Percentiles rank a stretch among this genome's conserved stretches.
These are phyloP conservation scores for Sterrhoptilus dennistouni DNA, from an alignment of 2,113 vertebrate species.

Conservation along the genomic window DNA sequence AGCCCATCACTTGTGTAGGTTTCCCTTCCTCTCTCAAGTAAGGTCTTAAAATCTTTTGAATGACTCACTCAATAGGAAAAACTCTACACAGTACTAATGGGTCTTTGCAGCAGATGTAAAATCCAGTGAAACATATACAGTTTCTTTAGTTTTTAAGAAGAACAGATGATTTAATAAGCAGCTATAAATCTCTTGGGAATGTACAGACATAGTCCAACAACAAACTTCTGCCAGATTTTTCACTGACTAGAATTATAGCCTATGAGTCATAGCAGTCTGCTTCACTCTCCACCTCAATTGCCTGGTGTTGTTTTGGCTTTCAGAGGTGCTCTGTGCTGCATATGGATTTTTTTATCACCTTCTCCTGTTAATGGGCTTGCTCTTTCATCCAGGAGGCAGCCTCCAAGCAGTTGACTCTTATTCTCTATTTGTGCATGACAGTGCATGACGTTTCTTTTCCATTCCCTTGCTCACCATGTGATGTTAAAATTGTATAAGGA, in stretches of 20 bases:
- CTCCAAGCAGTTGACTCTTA: neutral
- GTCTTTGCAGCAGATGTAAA: slow-evolving; percentile 22
- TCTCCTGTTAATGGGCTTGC: neutral
- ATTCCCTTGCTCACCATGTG: neutral
- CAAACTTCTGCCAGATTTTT: slow-evolving; percentile 39
- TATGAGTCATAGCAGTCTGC: slow-evolving; percentile 17
- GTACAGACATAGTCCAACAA: slow-evolving; percentile 33
- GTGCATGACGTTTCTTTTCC: neutral
- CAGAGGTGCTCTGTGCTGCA: neutral
- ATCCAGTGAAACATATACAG: slow-evolving; percentile 12
- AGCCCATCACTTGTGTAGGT: neutral
- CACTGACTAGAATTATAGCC: slow-evolving; percentile 14
- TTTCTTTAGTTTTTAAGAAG: slow-evolving; percentile 48
- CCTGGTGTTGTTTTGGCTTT: slow-evolving; percentile 34
- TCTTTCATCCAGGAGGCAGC: neutral
- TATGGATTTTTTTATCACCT: neutral
- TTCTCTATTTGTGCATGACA: neutral
- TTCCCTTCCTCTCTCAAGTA: neutral
- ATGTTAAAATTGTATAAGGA: neutral
- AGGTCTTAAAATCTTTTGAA: neutral
- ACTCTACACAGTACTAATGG: neutral
- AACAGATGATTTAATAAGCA: slow-evolving; percentile 58
- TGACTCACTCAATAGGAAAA: neutral
- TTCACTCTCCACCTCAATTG: slow-evolving; percentile 12
- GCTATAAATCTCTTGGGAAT: slow-evolving; percentile 52